These are phyloP conservation scores for Cyclophora punctaria DNA, from an alignment of 2,888 invertebrate genomes.

Conservation along the genomic window DNA sequence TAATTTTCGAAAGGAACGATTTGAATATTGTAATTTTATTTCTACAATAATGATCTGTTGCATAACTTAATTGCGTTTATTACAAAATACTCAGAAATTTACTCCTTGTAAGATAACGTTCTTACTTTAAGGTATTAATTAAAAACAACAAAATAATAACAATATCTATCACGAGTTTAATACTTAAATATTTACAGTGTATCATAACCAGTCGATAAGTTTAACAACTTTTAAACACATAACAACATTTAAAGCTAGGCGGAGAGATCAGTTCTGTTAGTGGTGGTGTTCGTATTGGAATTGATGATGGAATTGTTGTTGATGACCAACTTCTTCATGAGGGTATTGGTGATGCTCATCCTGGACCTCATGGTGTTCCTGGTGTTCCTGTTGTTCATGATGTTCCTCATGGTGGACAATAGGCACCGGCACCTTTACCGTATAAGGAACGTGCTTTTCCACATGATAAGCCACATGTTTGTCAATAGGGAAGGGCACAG, in stretches of 20 bases:
- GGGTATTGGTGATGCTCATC: conserved; percentile 29
- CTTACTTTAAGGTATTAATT: background rate
- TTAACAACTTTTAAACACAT: conserved; percentile 58
- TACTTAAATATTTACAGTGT: conserved; percentile 68
- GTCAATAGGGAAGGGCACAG: conserved; percentile 77
- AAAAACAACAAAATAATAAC: conserved; percentile 17
- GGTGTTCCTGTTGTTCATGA: conserved; percentile 31
- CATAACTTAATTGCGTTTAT: no score
- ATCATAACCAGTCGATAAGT: conserved; percentile 51
- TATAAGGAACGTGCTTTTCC: conserved; percentile 81
- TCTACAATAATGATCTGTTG: no score
- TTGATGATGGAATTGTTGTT: conserved; percentile 21
- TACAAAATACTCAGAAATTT: no score
- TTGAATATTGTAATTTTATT: no score
- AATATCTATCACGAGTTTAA: conserved; percentile 55
- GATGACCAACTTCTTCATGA: conserved; percentile 18
- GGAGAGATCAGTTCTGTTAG: conserved; percentile 69
- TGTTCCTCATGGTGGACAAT: conserved; percentile 70
- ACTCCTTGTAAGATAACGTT: background rate
- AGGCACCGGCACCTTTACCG: conserved; percentile 81
- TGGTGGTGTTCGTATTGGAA: conserved; percentile 49
- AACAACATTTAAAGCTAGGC: conserved; percentile 68
- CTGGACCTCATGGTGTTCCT: conserved; percentile 33
- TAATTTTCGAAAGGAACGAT: no score
- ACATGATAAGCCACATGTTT: conserved; percentile 80